Percentiles rank a stretch among this genome's conserved stretches.
phyloP scores from a whole-genome alignment of 92 coral and sea anemone genomes.

The Virgularia gustaviana region DNA sequence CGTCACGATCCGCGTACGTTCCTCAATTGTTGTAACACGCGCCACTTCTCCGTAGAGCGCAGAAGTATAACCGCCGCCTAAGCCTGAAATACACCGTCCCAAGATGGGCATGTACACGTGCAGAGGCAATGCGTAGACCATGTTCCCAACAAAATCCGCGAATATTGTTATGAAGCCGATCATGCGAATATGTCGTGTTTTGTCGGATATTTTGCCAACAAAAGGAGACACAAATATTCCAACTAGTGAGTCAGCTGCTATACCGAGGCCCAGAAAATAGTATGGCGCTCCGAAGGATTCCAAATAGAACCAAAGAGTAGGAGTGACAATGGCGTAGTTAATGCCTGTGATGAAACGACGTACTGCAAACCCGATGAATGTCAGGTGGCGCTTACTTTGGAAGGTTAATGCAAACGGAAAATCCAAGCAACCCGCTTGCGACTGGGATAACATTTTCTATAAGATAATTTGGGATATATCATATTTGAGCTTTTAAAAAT shows the following conservation, averaged over 20 bases:
- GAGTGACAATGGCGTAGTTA: constrained; percentile 12
- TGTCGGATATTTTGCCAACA: neutral
- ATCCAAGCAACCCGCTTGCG: too few relatives aligned
- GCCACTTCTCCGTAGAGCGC: constrained; percentile 16
- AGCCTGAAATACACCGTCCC: neutral
- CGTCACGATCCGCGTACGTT: neutral
- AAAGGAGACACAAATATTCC: neutral
- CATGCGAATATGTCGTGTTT: neutral
- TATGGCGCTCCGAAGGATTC: neutral
- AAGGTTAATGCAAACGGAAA: too few relatives aligned
- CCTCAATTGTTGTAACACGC: neutral
- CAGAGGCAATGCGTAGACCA: constrained; percentile 13
- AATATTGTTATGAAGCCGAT: constrained; percentile 2
- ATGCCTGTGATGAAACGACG: constrained; percentile 9
- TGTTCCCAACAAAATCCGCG: constrained; percentile 5
- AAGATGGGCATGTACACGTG: neutral
- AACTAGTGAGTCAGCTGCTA: neutral
- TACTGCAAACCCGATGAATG: neutral
- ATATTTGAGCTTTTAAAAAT: too few relatives aligned
- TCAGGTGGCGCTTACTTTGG: neutral
- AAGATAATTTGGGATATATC: too few relatives aligned
- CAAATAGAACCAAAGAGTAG: constrained; percentile 18
- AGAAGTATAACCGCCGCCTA: neutral
- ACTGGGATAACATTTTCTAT: constrained; percentile 34
- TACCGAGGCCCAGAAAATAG: neutral